Evolutionary conservation across 2,888 invertebrate species (phyloP), one percentile per base, ranked within the genome.

Genomic region (Rhyacophila evoluta): DNA sequence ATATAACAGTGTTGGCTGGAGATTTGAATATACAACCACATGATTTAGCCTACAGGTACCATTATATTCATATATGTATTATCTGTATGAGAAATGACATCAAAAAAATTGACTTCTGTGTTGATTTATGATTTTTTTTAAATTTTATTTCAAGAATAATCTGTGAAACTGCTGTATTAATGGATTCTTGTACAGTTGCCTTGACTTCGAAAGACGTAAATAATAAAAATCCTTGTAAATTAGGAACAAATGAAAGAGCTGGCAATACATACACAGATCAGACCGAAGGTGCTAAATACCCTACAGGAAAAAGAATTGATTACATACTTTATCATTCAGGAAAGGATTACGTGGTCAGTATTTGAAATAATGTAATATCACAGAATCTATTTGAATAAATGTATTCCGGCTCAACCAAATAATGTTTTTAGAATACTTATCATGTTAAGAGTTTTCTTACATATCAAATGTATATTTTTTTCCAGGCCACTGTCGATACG

Each of bases 11-110:
- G 83, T 89, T 98, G 77, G 97, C 95, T 25, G 99, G 99, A 1
- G 99, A 99, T 89, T 91, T 99, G 73, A 99, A 99, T 86, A 93
- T 97, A 11, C 95, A 95, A 84, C 97, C 98, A 0, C 92, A 92
- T 28, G 97, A 98, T 86, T 89, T 97, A 82, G 93, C 96, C 0
- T 95, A 94, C 85, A 91, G 91, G 89, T 91, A 86, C 81, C 77
- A 82, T 77, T 79, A 12, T 38, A 28, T 72, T 41, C 86, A 84
- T n/a, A n/a, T n/a, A n/a, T n/a, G n/a, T n/a, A n/a, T n/a, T n/a
- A n/a, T n/a, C n/a, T n/a, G n/a, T n/a, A n/a, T n/a, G n/a, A n/a
- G n/a, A n/a, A n/a, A n/a, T n/a, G n/a, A n/a, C n/a, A n/a, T n/a
- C n/a, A n/a, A n/a, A n/a, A n/a, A n/a, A n/a, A n/a, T n/a, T 25